A percentile compares a stretch with the other conserved stretches of the same genome.
Evolutionary conservation across 2,888 invertebrate species (phyloP).

Genomic region (Aplocera efformata): DNA sequence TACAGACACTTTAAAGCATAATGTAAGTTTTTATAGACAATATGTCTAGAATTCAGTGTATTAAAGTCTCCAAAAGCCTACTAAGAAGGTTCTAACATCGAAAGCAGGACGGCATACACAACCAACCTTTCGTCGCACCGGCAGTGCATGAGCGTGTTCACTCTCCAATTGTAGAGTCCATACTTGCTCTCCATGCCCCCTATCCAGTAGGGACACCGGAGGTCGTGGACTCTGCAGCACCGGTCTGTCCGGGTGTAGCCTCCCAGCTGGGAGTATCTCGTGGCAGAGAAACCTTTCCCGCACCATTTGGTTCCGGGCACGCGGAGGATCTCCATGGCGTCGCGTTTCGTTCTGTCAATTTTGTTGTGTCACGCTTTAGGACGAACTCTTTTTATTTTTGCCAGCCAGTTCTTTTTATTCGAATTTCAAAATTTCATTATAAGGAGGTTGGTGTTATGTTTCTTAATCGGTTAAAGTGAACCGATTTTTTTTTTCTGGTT

Average conservation of each 20-base stretch:
- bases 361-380: constrained; percentile 20
- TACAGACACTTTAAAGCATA: no score
- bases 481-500: no score
- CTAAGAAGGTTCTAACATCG: neutral
- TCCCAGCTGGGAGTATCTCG: constrained; percentile 90
- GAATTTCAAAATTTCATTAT: no score
- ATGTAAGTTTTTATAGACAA: no score
- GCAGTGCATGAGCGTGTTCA: constrained; percentile 95
- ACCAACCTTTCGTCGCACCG: constrained; percentile 93
- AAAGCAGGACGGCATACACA: neutral
- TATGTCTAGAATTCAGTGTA: no score
- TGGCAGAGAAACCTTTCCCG: constrained; percentile 91
- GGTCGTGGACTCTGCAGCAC: constrained; percentile 94
- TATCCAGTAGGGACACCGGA: constrained; percentile 91
- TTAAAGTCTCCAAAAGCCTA: no score
- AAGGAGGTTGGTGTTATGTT: no score
- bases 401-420: constrained; percentile 25
- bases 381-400: constrained; percentile 13
- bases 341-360: constrained; percentile 65
- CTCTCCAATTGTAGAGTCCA: constrained; percentile 92
- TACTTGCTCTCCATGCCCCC: constrained; percentile 91
- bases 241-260: constrained; percentile 90
- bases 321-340: constrained; percentile 84
- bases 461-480: no score
- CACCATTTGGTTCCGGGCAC: constrained; percentile 97